Evolutionary conservation across 2,797 vertebrate genomes (phyloP).

Genomic region (Hybognathus amarus): DNA sequence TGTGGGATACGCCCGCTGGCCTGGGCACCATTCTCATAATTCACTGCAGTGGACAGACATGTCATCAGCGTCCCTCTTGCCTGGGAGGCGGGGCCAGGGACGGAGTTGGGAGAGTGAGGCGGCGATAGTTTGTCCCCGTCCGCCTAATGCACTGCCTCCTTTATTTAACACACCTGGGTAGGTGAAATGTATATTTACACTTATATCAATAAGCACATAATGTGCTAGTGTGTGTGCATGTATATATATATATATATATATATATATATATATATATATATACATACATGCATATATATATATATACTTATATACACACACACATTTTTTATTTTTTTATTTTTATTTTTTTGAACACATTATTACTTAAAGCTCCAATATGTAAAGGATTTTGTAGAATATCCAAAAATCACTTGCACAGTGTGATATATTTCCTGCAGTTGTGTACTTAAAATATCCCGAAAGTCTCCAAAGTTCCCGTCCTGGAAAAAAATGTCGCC

Average conservation of each 20-base stretch:
- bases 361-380: no score
- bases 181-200: slow-evolving; percentile 34
- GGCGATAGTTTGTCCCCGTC: slow-evolving; percentile 59
- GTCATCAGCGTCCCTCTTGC: slow-evolving; percentile 43
- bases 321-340: no score
- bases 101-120: slow-evolving; percentile 60
- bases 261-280: not conserved
- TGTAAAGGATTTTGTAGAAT: no score
- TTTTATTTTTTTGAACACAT: no score
- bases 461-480: no score
- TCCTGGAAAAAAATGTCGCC: no score
- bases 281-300: no score
- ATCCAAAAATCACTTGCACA: no score
- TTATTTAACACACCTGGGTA: slow-evolving; percentile 59
- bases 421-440: no score
- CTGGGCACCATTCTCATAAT: slow-evolving; percentile 54
- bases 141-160: slow-evolving; percentile 53
- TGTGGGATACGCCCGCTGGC: slow-evolving; percentile 62
- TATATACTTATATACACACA: no score
- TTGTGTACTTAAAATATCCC: no score
- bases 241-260: not conserved
- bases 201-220: not conserved
- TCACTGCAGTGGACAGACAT: slow-evolving; percentile 44
- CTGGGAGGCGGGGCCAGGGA: slow-evolving; percentile 56
- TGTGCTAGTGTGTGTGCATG: no score